Base-by-base conservation (phyloP, 2,113 vertebrate species). In the Melanotaenia duboulayi region DNA sequence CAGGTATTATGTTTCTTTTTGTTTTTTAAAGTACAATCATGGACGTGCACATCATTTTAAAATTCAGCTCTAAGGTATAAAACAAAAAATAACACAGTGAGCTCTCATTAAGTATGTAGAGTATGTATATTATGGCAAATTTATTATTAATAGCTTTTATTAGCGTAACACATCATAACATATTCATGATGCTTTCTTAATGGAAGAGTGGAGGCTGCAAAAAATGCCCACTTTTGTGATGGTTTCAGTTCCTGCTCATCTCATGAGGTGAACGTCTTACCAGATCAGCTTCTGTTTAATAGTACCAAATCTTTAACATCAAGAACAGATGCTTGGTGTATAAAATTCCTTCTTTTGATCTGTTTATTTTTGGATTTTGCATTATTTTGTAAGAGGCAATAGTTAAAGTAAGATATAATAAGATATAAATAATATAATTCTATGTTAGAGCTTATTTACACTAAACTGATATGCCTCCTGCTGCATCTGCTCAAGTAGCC, bases 61-160 rank as follows among this genome's bases (percentile, higher is more conserved):
- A 59, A 65, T 65, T 68, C 48, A 39, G 23, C 24, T 11, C 20
- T 12, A 24, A 2, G 28, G 48, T 7, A 24, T 57, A 57, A 39
- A 14, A 58, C 28, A 39, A 35, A 28, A n/a, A 16, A 49, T 35
- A 49, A 50, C 28, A 59, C 37, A 14, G 46, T 7, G 16, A 48
- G 7, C 67, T 56, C 64, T 58, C 79, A 83, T 86, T 78, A 90
- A 74, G 63, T 76, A 79, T 81, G 80, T 60, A 72, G 73, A 67
- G 54, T 83, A 85, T 87, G 87, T 82, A 75, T 89, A 77, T 89
- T 88, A 90, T 71, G 51, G 44, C 24, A 58, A 64, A 87, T 92
- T 85, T 75, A 92, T 91, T 88, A 92, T 92, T 91, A 66, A 93
- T 91, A 80, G 79, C 71, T 85, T 89, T 88, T 89, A 92, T 92